Base-by-base conservation (phyloP, 2,888 invertebrate species). In the Rotaria magnacalcarata region DNA sequence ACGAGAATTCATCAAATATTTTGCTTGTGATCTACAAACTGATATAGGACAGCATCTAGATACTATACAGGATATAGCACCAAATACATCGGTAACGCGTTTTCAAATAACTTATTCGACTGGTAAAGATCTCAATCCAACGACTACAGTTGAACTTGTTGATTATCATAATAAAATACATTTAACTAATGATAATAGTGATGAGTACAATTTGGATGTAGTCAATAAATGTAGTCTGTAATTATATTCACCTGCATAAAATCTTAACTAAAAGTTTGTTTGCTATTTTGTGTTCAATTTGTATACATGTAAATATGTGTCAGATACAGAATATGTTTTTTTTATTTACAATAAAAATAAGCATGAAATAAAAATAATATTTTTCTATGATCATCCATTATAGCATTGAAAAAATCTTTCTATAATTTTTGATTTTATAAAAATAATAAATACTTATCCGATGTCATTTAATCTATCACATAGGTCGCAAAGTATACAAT, bases 101-200 rank as follows among this genome's bases (percentile, higher is more conserved):
- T 80, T 80, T 47, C 11, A 47, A 80, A n/a, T 80, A 43, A 80
- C 80, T 47, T 80, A 47, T 80, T 16, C 67, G 8, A 67, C 7
- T 34, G 34, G 24, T 34, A 34, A 67, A 2, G 47, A 80, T 24
- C 43, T 11, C 1, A 47, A 10, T 47, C 24, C 47, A 21, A 43
- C 21, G n/a, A 41, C n/a, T 7, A 80, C 43, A 80, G n/a, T 80
- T n/a, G 21, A 43, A n/a, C 80, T 80, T 47, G 6, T 80, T 47
- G 80, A 47, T 47, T 80, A 80, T 80, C 80, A 80, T 80, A 24
- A 80, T n/a, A 80, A 80, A 80, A n/a, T 5, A 80, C 80, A 80
- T 47, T 80, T 80, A 47, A 16, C 11, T 27, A 80, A 80, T 47
- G 19, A 47, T 2, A 47, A 21, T 21, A 80, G 24, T n/a, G 47